Base-by-base conservation (phyloP, 2,888 invertebrate species). In the Diloba caeruleocephala region DNA sequence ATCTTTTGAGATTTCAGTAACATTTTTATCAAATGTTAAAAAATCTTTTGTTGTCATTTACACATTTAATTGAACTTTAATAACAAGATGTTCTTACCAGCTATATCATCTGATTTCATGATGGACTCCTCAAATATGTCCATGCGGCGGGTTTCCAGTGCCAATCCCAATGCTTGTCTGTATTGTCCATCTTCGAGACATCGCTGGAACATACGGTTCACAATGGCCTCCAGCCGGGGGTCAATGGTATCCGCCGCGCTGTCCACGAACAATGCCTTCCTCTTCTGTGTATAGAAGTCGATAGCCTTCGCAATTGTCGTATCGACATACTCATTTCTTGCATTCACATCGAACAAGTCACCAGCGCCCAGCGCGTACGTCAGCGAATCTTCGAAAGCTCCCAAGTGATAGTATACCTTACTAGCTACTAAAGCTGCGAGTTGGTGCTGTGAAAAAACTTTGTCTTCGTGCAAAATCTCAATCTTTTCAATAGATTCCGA, bases 351-450 rank as follows among this genome's bases (percentile, higher is more conserved):
- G 87, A 99, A 99, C 13, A 99, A 93, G 74, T 97, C 96, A 12
- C 98, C 98, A 76, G 99, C 99, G 12, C 99, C 98, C 12, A 99
- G 94, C 15, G 99, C 99, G 89, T 98, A 99, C n/a, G 98, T 98
- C 63, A 99, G 90, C 0, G 99, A 99, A 88, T 99, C 99, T 84
- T 98, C 98, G 88, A 98, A 99, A 0, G 99, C 98, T 23, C 99
- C 99, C 65, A 99, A 94, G 89, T 99, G 99, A 87, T 99, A 99
- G 84, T 99, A 99, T 0, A 99, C 98, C 92, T 99, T 99, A 71
- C 99, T 99, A 4, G 99, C 99, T 3, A 99, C 98, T 71, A 99
- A 95, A 19, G 99, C 99, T 39, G 99, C 99, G 44, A 99, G 91
- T 79, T 98, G 97, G 79, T 98, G 97, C 82, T 99, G 97, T 26